Evolutionary conservation across 2,797 vertebrate genomes (phyloP).

Genomic region (Anguilla anguilla): DNA sequence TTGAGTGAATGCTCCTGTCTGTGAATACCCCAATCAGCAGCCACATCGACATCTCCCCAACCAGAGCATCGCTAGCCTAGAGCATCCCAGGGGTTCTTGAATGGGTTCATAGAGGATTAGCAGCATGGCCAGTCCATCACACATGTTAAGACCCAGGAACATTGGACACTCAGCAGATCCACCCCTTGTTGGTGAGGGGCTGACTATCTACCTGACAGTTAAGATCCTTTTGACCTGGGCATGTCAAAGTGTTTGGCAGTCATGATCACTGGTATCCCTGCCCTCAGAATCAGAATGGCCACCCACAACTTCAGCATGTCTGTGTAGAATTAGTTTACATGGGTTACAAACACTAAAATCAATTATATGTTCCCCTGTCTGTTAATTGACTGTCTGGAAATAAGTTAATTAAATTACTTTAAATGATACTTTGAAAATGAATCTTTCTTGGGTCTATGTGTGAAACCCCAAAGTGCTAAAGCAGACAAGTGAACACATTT

Average conservation of each 20-base stretch:
- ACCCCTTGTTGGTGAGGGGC: no score
- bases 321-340: no score
- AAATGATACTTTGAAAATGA: background rate
- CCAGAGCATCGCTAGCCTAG: background rate
- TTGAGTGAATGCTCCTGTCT: background rate
- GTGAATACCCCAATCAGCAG: background rate
- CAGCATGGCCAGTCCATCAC: background rate
- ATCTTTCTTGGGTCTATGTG: background rate
- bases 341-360: background rate
- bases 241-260: background rate
- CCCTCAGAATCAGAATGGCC: background rate
- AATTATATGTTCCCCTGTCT: background rate
- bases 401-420: background rate
- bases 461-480: background rate
- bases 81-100: background rate
- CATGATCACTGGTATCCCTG: background rate
- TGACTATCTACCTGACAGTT: background rate
- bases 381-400: background rate
- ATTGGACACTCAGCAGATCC: no score
- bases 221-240: background rate
- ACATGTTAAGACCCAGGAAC: background rate
- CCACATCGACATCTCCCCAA: background rate
- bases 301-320: background rate
- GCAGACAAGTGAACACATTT: background rate
- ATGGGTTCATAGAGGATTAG: no score